phyloP scores from a whole-genome alignment of 2,113 vertebrate genomes.

The Camelus dromedarius region DNA sequence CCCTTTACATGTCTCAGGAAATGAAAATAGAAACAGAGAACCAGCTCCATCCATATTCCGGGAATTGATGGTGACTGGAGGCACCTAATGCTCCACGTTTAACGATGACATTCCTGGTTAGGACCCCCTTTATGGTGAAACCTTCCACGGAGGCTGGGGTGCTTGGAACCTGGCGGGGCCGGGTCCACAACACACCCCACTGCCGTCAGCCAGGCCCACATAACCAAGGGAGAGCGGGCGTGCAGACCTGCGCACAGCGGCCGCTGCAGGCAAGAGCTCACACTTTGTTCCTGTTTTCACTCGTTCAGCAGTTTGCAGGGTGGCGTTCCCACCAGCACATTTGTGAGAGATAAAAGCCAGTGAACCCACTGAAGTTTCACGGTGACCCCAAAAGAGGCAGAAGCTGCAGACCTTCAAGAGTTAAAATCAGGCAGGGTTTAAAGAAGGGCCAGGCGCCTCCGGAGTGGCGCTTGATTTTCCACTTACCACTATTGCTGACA shows the following conservation, averaged over 20 bases:
- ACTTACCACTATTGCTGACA: neutral
- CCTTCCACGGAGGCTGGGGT: neutral
- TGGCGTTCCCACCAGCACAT: neutral
- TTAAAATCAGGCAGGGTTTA: neutral
- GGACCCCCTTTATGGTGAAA: neutral
- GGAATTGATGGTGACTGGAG: neutral
- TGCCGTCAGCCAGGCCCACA: rapidly evolving
- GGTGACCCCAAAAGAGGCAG: rapidly evolving
- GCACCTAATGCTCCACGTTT: neutral
- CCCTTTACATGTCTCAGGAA: neutral
- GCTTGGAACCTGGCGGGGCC: neutral
- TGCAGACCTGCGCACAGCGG: rapidly evolving
- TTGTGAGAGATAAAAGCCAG: neutral
- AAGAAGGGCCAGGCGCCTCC: neutral
- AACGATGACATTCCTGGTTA: neutral
- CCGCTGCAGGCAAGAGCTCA: neutral
- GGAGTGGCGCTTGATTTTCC: neutral
- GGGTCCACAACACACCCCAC: neutral
- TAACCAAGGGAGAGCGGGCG: neutral
- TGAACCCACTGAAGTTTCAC: rapidly evolving
- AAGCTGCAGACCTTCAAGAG: neutral
- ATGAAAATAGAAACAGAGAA: neutral
- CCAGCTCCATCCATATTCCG: neutral
- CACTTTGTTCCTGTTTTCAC: neutral
- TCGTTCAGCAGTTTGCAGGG: neutral